Evolutionary conservation across 2,113 vertebrate genomes (phyloP), one percentile per base, ranked within the genome.

Genomic region (Odontophorus gujanensis): DNA sequence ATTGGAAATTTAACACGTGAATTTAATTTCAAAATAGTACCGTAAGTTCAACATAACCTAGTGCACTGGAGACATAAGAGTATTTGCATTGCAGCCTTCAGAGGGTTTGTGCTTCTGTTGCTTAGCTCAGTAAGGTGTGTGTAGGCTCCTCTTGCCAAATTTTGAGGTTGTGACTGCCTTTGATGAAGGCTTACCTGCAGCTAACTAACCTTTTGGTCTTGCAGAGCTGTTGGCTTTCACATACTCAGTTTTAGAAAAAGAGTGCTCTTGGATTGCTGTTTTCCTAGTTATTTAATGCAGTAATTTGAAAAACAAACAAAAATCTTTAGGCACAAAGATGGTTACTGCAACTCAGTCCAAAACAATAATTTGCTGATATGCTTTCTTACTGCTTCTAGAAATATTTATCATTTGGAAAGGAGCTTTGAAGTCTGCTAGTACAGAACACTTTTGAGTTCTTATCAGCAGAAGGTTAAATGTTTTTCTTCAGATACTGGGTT

Each of bases 61-160:
- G 63, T 82, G 69, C 11, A 0, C 3, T 80, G 72, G 68, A 90
- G 65, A 77, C 85, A 48, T 16, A 48, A 73, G 28, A 66, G 25
- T 77, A 34, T 38, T 85, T 91, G 58, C 36, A 67, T 74, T 95
- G 88, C 88, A 93, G 90, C 71, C 76, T 88, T 95, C 80, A 81
- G 72, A 85, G 82, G 47, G 50, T 42, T 89, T 91, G 28, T 36
- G 7, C 2, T 28, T 26, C 5, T 38, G 13, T 43, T 51, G 45
- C 58, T 65, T 34, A 47, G 30, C 57, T 74, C 71, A 42, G 34
- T 87, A 51, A 89, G 72, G 48, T 80, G 85, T 61, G 45, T 82
- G 24, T 77, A 1, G 21, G 74, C 72, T 93, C 71, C 78, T 93
- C 89, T 93, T 94, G 95, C 95, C 96, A 96, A 92, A 96, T 90